Conservation (phyloP, 1,140 invertebrate species). For the Caenorhabditis remanei region DNA sequence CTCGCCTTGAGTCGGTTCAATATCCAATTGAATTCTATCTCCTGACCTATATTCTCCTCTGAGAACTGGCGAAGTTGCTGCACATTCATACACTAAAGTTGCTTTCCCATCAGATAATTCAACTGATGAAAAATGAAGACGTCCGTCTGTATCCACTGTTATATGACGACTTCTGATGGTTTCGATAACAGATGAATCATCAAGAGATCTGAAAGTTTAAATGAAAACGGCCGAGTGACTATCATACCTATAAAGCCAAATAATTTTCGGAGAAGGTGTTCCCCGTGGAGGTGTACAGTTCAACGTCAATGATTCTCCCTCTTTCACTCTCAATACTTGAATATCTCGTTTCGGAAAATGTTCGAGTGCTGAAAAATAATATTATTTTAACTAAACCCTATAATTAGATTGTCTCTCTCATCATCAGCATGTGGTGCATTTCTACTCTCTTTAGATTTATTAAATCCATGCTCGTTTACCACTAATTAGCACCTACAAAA, state of each 20-base stretch:
- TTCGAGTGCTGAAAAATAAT: slow-evolving; percentile 66
- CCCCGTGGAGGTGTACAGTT: slow-evolving; percentile 90
- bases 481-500: slow-evolving; percentile 51
- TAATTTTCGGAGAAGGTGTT: slow-evolving; percentile 92
- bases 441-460: neutral
- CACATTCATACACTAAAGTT: slow-evolving; percentile 70
- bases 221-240: neutral
- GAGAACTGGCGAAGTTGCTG: slow-evolving; percentile 70
- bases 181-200: slow-evolving; percentile 68
- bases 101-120: slow-evolving; percentile 66
- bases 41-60: slow-evolving; percentile 71
- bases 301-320: slow-evolving; percentile 89
- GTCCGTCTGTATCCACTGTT: slow-evolving; percentile 68
- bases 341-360: slow-evolving; percentile 64
- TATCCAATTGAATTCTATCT: slow-evolving; percentile 68
- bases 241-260: slow-evolving; percentile 83
- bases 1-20: slow-evolving; percentile 62
- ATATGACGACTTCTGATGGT: slow-evolving; percentile 69
- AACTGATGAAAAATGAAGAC: slow-evolving; percentile 68
- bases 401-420: neutral
- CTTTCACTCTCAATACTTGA: slow-evolving; percentile 81
- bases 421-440: slow-evolving; percentile 7
- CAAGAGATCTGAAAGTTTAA: slow-evolving; percentile 56
- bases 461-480: slow-evolving; percentile 7
- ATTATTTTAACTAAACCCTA: neutral